Percentiles rank a stretch among this genome's conserved stretches.
These are phyloP conservation scores for Axis porcinus DNA, from an alignment of 2,113 vertebrate species.

Conservation along the genomic window DNA sequence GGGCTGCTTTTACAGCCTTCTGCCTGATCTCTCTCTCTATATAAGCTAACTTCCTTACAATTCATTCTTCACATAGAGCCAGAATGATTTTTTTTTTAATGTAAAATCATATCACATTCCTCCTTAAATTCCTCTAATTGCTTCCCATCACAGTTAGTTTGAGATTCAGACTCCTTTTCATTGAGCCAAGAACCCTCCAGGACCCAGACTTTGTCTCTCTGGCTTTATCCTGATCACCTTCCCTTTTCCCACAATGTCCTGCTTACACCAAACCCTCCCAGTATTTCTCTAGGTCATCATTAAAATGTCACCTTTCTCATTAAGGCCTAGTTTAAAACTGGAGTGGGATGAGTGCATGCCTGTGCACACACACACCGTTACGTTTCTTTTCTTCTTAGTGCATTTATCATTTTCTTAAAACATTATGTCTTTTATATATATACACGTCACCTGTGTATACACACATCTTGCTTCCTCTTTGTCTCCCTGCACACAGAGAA, in stretches of 20 bases:
- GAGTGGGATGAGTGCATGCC: not conserved
- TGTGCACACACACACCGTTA: not conserved
- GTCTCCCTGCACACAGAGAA: not conserved
- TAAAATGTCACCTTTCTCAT: not conserved
- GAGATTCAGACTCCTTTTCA: not conserved
- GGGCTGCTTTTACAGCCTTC: not conserved
- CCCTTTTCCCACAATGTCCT: not conserved
- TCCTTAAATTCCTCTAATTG: not conserved
- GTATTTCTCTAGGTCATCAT: not conserved
- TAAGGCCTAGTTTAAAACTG: not conserved
- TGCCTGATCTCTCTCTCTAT: not conserved
- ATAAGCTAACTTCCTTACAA: not conserved
- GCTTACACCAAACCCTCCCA: not conserved
- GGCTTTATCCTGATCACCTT: not conserved
- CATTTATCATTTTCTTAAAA: not conserved
- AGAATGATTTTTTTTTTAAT: not conserved
- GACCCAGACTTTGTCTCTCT: not conserved
- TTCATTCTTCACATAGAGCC: constrained; percentile 10
- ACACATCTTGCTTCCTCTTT: not conserved
- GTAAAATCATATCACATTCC: not conserved
- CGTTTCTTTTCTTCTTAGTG: not conserved
- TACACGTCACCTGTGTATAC: accelerated
- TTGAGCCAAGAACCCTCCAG: not conserved
- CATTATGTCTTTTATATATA: not conserved
- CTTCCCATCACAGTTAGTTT: not conserved